Evolutionary conservation across 2,797 vertebrate genomes (phyloP), one percentile per base, ranked within the genome.

Genomic region (Petrocephalus sullivani): DNA sequence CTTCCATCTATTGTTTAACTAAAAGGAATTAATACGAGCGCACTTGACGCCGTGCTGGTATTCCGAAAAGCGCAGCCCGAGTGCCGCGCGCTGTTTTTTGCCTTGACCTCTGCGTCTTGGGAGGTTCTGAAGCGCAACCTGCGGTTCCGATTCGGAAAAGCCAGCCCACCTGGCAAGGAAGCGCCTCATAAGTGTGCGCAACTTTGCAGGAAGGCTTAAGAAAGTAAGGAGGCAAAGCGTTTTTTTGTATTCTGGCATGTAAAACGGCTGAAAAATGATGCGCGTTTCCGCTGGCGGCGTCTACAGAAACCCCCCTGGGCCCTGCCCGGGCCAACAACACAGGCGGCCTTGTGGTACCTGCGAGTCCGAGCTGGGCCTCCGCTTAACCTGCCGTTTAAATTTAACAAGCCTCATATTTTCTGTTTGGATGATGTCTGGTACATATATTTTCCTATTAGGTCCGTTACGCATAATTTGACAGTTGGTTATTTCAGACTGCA

Each of bases 81-180:
- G 91, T 85, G 91, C 90, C 46, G 92, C 93, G 94, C 92, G 93
- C 94, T 93, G 91, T 95, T 95, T 28, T 94, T 94, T 41, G 28
- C 93, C 92, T 93, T 94, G 91, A 94, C 94, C 94, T 92, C 87
- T 46, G 19, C 28, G 88, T 89, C 88, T 51, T 12, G 84, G 67
- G 87, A 91, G 92, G 92, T 92, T 90, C 92, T 89, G 84, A 88
- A 86, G 92, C 95, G 93, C 94, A 90, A 92, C 92, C 93, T 71
- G 86, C 3, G 92, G 94, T 96, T 96, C 94, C 94, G 94, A 90
- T 95, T 94, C 93, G 95, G 96, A 96, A 96, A 96, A 93, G 94
- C 92, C 91, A 93, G 92, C 93, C 94, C 93, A 92, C 93, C 95
- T 94, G 96, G 93, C 92, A 94, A 96, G 96, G 96, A 97, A 97